Conservation (phyloP, 1,140 invertebrate genomes). For the Dinothrombium tinctorium region DNA sequence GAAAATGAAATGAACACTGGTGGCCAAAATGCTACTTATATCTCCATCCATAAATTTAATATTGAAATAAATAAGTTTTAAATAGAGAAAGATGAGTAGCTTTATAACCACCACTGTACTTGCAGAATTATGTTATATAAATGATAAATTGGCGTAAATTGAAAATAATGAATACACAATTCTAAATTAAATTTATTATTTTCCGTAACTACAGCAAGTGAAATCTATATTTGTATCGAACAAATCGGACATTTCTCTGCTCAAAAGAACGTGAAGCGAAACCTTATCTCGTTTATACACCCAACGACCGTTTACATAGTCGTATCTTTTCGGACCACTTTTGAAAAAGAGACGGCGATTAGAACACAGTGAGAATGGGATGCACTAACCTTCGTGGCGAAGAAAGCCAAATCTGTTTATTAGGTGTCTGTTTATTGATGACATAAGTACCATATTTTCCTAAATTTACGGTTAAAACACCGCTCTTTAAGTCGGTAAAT, state of each 20-base stretch:
- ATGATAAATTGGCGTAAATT: no score
- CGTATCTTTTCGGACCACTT: constrained; percentile 82
- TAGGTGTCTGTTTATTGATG: constrained; percentile 84
- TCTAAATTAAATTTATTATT: no score
- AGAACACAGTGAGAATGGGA: not conserved
- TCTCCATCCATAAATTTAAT: no score
- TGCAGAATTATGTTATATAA: no score
- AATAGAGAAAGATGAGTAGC: no score
- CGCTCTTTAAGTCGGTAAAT: no score
- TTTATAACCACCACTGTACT: no score
- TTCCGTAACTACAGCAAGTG: no score
- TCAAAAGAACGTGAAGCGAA: constrained; percentile 51
- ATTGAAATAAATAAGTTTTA: no score
- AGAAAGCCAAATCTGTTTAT: constrained; percentile 90
- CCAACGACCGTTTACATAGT: constrained; percentile 50
- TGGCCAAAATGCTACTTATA: no score
- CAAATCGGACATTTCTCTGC: not conserved
- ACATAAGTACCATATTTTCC: constrained; percentile 70
- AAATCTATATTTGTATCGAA: not conserved
- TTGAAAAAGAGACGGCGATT: constrained; percentile 3
- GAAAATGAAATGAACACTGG: no score
- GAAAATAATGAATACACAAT: no score
- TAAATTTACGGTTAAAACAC: constrained; percentile 70
- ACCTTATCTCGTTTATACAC: constrained; percentile 69
- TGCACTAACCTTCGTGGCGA: constrained; percentile 36